Evolutionary conservation across 1,140 invertebrate genomes (phyloP), one percentile per base, ranked within the genome.

Genomic region (Zaprionus taronus): DNA sequence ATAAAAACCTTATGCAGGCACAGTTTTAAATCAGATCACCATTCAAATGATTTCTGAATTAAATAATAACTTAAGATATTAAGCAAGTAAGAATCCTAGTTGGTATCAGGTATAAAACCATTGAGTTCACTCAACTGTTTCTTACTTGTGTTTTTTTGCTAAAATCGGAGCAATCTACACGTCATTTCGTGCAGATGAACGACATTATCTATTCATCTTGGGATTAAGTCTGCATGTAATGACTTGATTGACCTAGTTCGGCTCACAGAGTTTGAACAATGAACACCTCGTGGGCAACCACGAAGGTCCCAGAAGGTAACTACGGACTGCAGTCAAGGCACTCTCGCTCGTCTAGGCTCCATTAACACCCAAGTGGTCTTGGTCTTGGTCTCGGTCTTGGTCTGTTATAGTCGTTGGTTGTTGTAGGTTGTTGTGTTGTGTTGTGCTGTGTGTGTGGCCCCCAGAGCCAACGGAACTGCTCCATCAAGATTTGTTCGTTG

Each of bases 271-370:
- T 83, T 80, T 69, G 65, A 78, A 79, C 85, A 87, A 84, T 87
- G 85, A 84, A 87, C 84, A 87, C 85, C 85, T 87, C 78, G 75
- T 81, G 72, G 62, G 51, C 67, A 75, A 75, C 83, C 80, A 68
- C 80, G 4, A 38, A 58, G 24, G 17, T 65, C 44, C 47, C 28
- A 36, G 36, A 61, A 24, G 41, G 31, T 38, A 63, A 51, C 14
- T 36, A 4, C 17, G 56, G 5, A 17, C 20, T 26, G 31, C 31
- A 34, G 26, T 22, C 47, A 24, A 44, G 58, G 51, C 56, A 36
- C 41, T 31, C 20, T 31, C 31, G 31, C 31, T 34, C 31, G 66
- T 60, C 51, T 63, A 72, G 53, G 64, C 69, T 47, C 47, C 62
- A 79, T 79, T 76, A 79, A 71, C 79, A 81, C 77, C 76, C 79